A percentile compares a stretch with the other conserved stretches of the same genome.
These are phyloP conservation scores for Eurystomus gularis DNA, from an alignment of 2,113 vertebrate species.

Conservation along the genomic window DNA sequence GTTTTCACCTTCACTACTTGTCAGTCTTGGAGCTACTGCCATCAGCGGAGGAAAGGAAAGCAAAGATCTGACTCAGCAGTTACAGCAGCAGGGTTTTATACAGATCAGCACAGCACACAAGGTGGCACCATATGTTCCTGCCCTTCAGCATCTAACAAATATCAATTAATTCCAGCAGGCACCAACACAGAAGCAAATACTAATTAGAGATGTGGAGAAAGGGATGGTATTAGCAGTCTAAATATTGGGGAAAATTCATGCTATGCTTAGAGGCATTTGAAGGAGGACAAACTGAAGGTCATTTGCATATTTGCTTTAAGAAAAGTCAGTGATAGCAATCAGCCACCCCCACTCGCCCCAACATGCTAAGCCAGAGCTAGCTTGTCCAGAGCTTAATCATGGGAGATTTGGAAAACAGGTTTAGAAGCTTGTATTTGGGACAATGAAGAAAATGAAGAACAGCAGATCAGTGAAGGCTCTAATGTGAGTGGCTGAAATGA, in stretches of 20 bases:
- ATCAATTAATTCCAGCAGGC: conserved; percentile 57
- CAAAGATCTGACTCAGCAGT: conserved; percentile 20
- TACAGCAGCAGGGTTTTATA: conserved; percentile 21
- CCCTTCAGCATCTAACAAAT: conserved; percentile 48
- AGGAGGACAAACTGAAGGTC: conserved; percentile 50
- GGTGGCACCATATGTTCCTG: conserved; percentile 53
- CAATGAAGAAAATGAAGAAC: background rate
- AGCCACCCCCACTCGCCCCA: background rate
- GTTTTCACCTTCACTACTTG: conserved; percentile 11
- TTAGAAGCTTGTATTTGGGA: background rate
- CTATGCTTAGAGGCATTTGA: conserved; percentile 11
- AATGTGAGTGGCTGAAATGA: background rate
- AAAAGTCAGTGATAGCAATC: background rate
- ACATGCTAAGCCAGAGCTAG: background rate
- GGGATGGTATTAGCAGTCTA: conserved; percentile 6
- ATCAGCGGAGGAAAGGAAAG: background rate
- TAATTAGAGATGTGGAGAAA: conserved; percentile 39
- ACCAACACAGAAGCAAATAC: conserved; percentile 2
- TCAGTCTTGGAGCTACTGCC: background rate
- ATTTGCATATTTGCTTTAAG: conserved; percentile 7
- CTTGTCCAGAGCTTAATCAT: background rate
- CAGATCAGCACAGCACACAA: conserved; percentile 16
- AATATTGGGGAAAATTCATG: conserved; percentile 11
- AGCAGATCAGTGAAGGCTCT: background rate
- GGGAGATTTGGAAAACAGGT: background rate